Base-by-base conservation (phyloP, 2,888 invertebrate species). In the Leptothorax acervorum region DNA sequence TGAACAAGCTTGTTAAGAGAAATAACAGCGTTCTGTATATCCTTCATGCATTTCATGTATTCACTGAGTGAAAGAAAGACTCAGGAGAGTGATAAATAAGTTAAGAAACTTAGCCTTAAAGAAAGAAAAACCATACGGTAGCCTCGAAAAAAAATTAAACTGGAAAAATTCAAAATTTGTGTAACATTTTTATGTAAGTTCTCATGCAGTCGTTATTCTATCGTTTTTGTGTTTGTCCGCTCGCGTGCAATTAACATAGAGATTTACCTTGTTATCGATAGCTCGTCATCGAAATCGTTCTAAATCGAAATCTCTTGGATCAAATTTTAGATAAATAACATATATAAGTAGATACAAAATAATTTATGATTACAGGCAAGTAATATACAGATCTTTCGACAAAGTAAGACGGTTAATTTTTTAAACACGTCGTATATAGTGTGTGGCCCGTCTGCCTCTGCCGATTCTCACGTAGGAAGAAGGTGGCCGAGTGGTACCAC, bases 401-500 rank as follows among this genome's bases (percentile, higher is more conserved):
- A 23, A 42, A 3, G 3, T 39, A 18, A 39, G 48, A 9, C 12
- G n/a, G 15, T 63, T 23, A 35, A 75, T 55, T 65, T 78, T 48
- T 63, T 28, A 31, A 45, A 68, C 15, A 23, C 5, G 5, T 55
- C 42, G 4, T 5, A 51, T 71, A 12, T 35, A 79, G n/a, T 8
- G 31, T 35, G 11, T 45, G 28, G 11, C 18, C 35, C 35, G 53
- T 51, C 42, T 42, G 18, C 8, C 15, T 12, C 15, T 48, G 60
- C 62, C 83, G 82, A 84, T 88, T 78, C 66, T 73, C 63, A 74
- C 66, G 76, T 83, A 84, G 85, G 83, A 86, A 82, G 86, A 87
- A 90, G 85, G 78, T 85, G 85, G 88, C 31, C 88, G 90, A 91
- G 89, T 93, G 93, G 92, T 93, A 93, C 92, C 91, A 90, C 93